Conservation (phyloP, 2,888 invertebrate species). For the Fragum whitleyi region DNA sequence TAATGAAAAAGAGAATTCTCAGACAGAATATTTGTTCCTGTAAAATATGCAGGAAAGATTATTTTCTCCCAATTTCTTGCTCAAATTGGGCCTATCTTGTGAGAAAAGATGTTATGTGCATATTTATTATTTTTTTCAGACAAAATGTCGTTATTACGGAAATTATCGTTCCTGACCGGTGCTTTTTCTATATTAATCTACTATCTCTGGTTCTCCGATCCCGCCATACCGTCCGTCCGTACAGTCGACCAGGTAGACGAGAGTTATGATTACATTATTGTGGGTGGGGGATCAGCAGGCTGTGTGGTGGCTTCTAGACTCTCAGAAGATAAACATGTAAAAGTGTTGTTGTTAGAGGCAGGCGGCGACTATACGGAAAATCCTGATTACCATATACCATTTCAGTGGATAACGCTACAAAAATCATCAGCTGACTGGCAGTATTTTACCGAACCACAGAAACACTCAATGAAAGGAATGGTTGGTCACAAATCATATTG, state of each 20-base stretch:
- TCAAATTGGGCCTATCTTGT: no score
- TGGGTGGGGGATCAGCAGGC: no score
- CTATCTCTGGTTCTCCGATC: not conserved
- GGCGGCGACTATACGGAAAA: conserved; percentile 82
- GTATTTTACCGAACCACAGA: conserved; percentile 85
- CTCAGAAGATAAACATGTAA: no score
- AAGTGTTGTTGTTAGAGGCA: no score
- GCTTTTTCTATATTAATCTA: not conserved
- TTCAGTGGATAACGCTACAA: conserved; percentile 83
- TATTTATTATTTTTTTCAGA: no score
- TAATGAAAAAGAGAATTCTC: no score
- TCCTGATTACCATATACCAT: conserved; percentile 85
- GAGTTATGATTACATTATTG: no score
- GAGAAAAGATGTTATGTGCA: no score
- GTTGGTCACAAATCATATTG: conserved; percentile 16
- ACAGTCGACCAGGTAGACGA: not conserved
- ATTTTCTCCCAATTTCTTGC: no score
- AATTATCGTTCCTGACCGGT: not conserved
- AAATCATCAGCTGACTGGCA: conserved; percentile 80
- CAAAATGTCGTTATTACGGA: not conserved
- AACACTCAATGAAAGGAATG: conserved; percentile 61
- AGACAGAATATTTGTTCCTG: no score
- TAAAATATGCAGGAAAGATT: no score
- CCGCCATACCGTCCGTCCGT: not conserved
- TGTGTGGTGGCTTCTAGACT: no score